Conservation (phyloP, 2,113 vertebrate genomes). For the Hippopotamus amphibius region DNA sequence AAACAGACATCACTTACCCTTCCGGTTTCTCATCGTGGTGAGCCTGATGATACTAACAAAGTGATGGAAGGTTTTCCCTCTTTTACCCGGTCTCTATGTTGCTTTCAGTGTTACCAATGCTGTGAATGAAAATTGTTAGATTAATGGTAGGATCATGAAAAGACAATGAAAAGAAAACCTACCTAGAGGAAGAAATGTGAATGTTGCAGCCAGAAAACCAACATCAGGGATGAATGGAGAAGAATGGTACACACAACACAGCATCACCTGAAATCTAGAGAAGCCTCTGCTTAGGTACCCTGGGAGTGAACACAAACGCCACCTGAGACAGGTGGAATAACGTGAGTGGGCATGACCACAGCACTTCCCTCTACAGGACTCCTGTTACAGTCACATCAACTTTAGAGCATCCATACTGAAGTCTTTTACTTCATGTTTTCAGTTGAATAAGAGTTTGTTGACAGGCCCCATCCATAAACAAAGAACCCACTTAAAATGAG, state of each 20-base stretch:
- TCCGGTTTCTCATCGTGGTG: accelerated
- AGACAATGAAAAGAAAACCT: neutral
- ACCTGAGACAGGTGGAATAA: accelerated
- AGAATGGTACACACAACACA: accelerated
- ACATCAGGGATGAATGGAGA: accelerated
- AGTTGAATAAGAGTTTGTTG: neutral
- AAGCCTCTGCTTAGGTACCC: accelerated
- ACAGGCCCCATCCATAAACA: neutral
- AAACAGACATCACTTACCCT: neutral
- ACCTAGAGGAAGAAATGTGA: neutral
- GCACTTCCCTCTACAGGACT: neutral
- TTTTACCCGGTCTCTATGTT: neutral
- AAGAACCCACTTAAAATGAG: neutral
- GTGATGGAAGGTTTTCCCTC: too few relatives aligned
- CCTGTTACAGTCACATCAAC: neutral
- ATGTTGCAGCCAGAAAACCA: neutral
- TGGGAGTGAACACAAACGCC: accelerated
- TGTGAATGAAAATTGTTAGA: neutral
- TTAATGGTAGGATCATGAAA: neutral
- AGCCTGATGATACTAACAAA: neutral
- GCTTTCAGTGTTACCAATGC: neutral
- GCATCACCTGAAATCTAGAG: neutral
- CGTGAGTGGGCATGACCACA: accelerated
- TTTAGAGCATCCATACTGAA: neutral
- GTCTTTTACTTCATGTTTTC: neutral